phyloP scores from a whole-genome alignment of 37 sponge, comb jelly and placozoan genomes.

The Petrosia ficiformis region DNA sequence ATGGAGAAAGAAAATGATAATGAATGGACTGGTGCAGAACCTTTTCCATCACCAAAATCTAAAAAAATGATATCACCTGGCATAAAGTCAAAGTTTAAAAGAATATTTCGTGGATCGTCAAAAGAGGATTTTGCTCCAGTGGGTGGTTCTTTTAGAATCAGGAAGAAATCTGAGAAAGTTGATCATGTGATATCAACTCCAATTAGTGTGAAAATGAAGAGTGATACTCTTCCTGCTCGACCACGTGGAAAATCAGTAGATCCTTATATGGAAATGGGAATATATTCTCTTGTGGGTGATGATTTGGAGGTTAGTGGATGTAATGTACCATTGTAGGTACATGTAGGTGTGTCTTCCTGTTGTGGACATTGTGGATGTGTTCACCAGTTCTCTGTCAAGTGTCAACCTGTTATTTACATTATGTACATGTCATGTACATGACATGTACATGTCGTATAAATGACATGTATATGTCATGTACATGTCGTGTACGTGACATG shows the following conservation, averaged over 20 bases:
- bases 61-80: neutral
- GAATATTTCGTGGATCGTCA: neutral
- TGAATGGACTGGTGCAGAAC: neutral
- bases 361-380: too few relatives aligned
- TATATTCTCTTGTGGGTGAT: too few relatives aligned
- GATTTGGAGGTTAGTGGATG: too few relatives aligned
- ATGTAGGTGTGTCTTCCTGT: too few relatives aligned
- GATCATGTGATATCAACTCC: neutral
- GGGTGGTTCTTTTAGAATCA: neutral
- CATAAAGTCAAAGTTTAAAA: neutral
- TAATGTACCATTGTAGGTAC: too few relatives aligned
- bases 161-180: neutral
- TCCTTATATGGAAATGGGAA: slow-evolving; percentile 1
- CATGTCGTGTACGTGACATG: too few relatives aligned
- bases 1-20: neutral
- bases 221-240: neutral
- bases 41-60: neutral
- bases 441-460: too few relatives aligned
- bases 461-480: too few relatives aligned
- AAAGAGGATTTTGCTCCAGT: neutral
- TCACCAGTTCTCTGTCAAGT: too few relatives aligned
- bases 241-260: neutral
- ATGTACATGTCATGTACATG: too few relatives aligned
- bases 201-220: neutral
- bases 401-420: too few relatives aligned